These are phyloP conservation scores for Lerista edwardsae DNA, from an alignment of 2,797 vertebrate genomes.

Conservation along the genomic window DNA sequence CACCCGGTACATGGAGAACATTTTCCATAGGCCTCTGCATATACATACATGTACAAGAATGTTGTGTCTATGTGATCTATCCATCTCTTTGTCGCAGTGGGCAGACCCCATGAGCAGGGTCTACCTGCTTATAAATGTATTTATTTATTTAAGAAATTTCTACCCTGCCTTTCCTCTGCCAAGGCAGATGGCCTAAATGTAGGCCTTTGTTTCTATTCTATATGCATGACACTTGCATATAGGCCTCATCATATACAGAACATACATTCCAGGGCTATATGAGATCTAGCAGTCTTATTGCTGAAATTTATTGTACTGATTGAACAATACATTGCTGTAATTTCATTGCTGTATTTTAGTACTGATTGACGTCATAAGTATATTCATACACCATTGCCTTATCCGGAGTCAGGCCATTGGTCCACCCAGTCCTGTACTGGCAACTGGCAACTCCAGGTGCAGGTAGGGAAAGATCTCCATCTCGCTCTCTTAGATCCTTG, in stretches of 20 bases:
- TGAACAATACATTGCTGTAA: background rate
- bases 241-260: background rate
- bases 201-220: background rate
- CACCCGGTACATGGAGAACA: background rate
- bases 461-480: too few species aligned
- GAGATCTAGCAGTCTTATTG: background rate
- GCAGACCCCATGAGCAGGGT: background rate
- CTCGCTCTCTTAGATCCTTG: too few species aligned
- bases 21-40: background rate
- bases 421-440: too few species aligned
- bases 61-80: background rate
- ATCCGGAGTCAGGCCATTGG: too few species aligned
- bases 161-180: too few species aligned
- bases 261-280: background rate
- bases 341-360: constrained; percentile 16
- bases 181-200: too few species aligned
- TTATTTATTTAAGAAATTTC: too few species aligned
- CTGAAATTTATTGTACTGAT: background rate
- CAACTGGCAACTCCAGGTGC: too few species aligned
- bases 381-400: too few species aligned
- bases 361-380: background rate
- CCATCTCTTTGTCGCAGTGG: background rate
- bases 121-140: background rate
- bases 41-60: background rate
- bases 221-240: too few species aligned